These are phyloP conservation scores for Ctenicera cuprea DNA, from an alignment of 2,888 invertebrate species.

Conservation along the genomic window DNA sequence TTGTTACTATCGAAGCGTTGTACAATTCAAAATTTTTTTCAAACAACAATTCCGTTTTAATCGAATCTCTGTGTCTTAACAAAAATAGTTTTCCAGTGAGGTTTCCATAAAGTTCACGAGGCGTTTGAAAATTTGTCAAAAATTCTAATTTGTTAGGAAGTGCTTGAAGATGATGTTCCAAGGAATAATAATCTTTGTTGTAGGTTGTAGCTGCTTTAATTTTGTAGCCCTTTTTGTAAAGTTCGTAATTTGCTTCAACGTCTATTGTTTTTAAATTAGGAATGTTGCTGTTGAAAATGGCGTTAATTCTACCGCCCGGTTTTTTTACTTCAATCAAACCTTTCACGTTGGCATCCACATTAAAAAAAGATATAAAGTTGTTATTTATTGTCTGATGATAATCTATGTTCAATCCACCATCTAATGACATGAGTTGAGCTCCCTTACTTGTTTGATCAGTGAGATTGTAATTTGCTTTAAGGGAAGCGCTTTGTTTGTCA, in stretches of 20 bases:
- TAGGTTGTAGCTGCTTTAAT: conserved; percentile 14
- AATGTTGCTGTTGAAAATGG: conserved; percentile 20
- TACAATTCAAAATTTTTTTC: conserved; percentile 25
- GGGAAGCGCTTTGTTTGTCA: conserved; percentile 2
- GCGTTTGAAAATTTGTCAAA: conserved; percentile 7
- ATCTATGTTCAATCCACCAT: not conserved
- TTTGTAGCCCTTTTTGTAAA: conserved; percentile 13
- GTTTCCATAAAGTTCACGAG: conserved; percentile 11
- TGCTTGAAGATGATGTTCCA: conserved; percentile 1
- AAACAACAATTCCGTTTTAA: conserved; percentile 9
- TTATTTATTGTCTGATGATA: not conserved
- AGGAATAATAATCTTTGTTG: conserved; percentile 12
- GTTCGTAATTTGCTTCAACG: conserved; percentile 13
- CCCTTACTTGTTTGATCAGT: conserved; percentile 14
- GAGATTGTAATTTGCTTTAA: conserved; percentile 20
- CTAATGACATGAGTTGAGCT: conserved; percentile 2
- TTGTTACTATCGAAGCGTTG: conserved; percentile 29
- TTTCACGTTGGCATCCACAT: conserved; percentile 4
- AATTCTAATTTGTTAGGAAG: conserved; percentile 12
- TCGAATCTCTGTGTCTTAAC: not conserved
- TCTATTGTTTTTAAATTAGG: conserved; percentile 16
- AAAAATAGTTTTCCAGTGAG: not conserved
- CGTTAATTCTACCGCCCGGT: conserved; percentile 2
- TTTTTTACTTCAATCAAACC: conserved; percentile 2
- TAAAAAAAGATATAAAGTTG: not conserved